Percentiles rank a stretch among this genome's conserved stretches.
These are phyloP conservation scores for Orestias chungarensis DNA, from an alignment of 2,797 vertebrate species.

Conservation along the genomic window DNA sequence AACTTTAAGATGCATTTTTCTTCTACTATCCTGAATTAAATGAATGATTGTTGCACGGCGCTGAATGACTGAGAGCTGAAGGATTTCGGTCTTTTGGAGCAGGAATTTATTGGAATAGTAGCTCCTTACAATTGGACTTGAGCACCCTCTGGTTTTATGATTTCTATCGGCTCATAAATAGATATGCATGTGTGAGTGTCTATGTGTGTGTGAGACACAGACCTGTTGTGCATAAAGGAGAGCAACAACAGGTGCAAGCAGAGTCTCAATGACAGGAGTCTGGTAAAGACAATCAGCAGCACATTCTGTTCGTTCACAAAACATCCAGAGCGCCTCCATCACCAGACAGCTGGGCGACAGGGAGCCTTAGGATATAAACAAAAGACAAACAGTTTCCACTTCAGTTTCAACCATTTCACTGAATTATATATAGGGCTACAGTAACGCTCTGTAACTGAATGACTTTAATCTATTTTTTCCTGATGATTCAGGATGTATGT, in stretches of 20 bases:
- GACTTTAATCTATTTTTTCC: background rate
- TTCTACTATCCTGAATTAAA: background rate
- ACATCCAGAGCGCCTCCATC: constrained; percentile 86
- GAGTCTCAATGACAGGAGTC: constrained; percentile 78
- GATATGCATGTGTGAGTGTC: background rate
- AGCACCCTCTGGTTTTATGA: background rate
- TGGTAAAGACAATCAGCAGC: constrained; percentile 86
- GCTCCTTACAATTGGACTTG: background rate
- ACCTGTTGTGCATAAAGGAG: constrained; percentile 87
- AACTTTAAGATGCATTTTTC: background rate
- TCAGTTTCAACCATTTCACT: background rate
- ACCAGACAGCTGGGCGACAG: constrained; percentile 86
- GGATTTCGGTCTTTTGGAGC: background rate
- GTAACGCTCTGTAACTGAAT: too few relatives aligned
- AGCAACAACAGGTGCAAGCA: constrained; percentile 84
- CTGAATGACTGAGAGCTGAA: background rate
- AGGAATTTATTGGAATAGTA: background rate
- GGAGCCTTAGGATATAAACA: constrained; percentile 74
- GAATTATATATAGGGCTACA: too few relatives aligned
- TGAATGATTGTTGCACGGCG: background rate
- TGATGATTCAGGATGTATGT: background rate
- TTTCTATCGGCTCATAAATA: background rate
- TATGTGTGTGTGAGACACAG: background rate
- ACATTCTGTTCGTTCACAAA: constrained; percentile 89
- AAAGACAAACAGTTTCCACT: background rate